Base-by-base conservation (phyloP, 2,113 vertebrate species). In the Salvelinus sp. region DNA sequence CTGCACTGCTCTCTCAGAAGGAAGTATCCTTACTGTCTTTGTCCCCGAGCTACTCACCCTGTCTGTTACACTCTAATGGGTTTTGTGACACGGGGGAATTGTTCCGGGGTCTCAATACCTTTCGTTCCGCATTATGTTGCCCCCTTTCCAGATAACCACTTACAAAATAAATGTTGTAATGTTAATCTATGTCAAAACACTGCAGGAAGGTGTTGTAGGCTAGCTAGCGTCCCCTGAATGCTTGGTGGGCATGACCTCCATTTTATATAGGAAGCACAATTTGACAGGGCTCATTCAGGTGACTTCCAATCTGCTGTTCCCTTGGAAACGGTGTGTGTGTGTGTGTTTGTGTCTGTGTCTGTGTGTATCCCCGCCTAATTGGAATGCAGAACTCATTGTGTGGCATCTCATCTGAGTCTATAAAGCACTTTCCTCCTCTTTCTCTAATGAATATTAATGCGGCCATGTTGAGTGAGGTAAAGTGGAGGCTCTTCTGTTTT, bases 361-460 rank as follows among this genome's bases (percentile, higher is more conserved):
- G 57, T 60, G 57, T 60, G 57, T 22, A 9, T 3, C 50, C 14
- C 16, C 16, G 18, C 50, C 13, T 54, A 18, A 4, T 54, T 54
- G 50, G 50, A 27, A 70, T 16, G 60, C 50, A 54, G 54, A 48
- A 72, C 73, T 48, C 25, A 60, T 65, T 68, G 50, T 72, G 69
- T 57, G 76, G 44, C 70, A 68, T 66, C 28, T 73, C 23, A 28
- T 50, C 72, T 73, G 23, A 72, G 63, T 71, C 67, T 63, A 67
- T 60, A 70, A 73, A 74, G 44, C 50, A 58, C 73, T 47, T 62
- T 64, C 70, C 65, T 47, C 23, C 69, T 47, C 50, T 54, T 14
- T 44, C 54, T 23, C 58, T 62, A 6, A 79, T 72, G 48, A 76
- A 80, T 80, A 76, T 75, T 79, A 75, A 62, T 62, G n/a, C 1